Conservation (phyloP, 2,113 vertebrate genomes). For the Oenanthe melanoleuca region DNA sequence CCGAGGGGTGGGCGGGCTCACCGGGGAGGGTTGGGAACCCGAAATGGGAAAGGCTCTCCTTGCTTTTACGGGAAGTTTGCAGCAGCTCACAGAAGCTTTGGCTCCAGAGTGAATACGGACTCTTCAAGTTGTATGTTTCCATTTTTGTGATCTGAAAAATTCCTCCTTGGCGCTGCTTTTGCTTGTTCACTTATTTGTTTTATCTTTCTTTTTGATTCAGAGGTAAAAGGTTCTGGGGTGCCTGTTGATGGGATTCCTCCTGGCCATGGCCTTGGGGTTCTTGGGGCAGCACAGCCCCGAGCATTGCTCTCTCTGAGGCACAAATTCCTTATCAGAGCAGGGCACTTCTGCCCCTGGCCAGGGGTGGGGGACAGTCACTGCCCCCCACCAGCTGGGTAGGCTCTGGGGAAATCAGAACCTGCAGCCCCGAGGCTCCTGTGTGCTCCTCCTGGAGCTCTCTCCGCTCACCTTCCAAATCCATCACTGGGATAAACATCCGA, state of each 20-base stretch:
- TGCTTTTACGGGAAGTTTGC: neutral
- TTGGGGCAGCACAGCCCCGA: neutral
- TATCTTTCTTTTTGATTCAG: neutral
- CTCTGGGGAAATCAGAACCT: neutral
- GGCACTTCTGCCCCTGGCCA: neutral
- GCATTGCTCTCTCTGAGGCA: neutral
- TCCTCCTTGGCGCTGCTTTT: neutral
- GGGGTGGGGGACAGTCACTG: neutral
- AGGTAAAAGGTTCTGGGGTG: neutral
- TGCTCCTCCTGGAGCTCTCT: neutral
- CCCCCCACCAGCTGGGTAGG: rapidly evolving
- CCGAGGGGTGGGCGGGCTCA: rapidly evolving
- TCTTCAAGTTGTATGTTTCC: neutral
- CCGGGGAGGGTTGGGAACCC: neutral
- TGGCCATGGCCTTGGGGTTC: rapidly evolving
- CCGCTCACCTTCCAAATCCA: constrained; percentile 30
- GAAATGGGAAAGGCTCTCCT: neutral
- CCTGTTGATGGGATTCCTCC: neutral
- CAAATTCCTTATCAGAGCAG: neutral
- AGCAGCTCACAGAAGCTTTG: neutral
- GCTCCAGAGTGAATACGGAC: neutral
- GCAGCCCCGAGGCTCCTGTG: neutral
- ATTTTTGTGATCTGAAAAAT: neutral
- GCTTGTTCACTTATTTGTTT: neutral
- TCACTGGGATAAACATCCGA: neutral